Percentiles rank a stretch among this genome's conserved stretches.
Conservation (phyloP, 2,888 invertebrate species). For the Tiphia femorata region DNA sequence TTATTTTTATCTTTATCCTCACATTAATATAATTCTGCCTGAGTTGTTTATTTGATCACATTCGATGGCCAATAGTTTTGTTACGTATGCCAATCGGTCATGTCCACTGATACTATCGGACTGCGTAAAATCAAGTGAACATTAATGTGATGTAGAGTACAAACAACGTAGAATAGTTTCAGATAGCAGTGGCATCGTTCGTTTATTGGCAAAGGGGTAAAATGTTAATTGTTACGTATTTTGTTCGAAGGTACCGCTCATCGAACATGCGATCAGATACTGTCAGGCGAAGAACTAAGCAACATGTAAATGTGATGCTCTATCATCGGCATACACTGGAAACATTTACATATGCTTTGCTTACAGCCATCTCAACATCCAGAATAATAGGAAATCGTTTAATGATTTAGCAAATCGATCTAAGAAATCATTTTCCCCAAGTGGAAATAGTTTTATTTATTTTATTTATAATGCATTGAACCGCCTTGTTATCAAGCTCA, state of each 20-base stretch:
- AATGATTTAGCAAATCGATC: too few species aligned
- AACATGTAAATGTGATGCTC: constrained; percentile 52
- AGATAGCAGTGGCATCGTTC: constrained; percentile 36
- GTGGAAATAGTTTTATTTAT: constrained; percentile 50
- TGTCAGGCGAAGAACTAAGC: constrained; percentile 53
- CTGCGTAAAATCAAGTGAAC: not conserved
- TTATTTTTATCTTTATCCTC: constrained; percentile 48
- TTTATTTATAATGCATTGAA: constrained; percentile 47
- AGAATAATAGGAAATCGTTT: constrained; percentile 59
- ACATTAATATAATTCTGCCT: constrained; percentile 44
- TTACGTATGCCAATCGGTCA: constrained; percentile 32
- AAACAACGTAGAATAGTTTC: not conserved
- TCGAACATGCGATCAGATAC: constrained; percentile 56
- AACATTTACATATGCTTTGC: constrained; percentile 57
- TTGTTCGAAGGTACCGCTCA: constrained; percentile 22
- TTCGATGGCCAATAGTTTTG: constrained; percentile 39
- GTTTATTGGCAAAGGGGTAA: constrained; percentile 20
- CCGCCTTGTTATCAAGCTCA: constrained; percentile 46
- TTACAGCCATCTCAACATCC: constrained; percentile 56
- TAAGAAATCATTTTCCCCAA: too few species aligned
- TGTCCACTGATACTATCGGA: constrained; percentile 25
- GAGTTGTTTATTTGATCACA: constrained; percentile 56
- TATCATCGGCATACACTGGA: constrained; percentile 20
- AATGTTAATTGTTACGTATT: too few species aligned
- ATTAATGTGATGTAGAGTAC: not conserved